These are phyloP conservation scores for Dermochelys coriacea DNA, from an alignment of 2,797 vertebrate species.

Conservation along the genomic window DNA sequence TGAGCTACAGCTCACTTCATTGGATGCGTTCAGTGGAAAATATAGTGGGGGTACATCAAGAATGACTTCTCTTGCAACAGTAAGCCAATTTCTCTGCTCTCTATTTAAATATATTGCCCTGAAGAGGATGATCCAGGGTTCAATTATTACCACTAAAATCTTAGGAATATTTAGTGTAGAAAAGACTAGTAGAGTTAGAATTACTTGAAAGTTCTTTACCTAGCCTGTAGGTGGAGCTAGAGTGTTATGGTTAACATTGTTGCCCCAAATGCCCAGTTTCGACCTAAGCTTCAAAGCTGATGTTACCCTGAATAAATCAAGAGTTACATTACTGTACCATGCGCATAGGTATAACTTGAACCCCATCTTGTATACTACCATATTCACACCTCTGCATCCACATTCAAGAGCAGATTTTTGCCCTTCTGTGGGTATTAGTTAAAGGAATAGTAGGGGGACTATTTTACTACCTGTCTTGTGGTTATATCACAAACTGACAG, in stretches of 20 bases:
- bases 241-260: background rate
- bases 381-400: background rate
- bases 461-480: background rate
- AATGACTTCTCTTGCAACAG: background rate
- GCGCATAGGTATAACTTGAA: background rate
- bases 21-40: too few relatives aligned
- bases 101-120: background rate
- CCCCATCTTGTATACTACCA: background rate
- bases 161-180: background rate
- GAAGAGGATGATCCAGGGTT: background rate
- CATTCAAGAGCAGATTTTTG: background rate
- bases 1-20: too few relatives aligned
- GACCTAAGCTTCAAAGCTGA: background rate
- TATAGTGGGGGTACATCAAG: background rate
- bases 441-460: background rate
- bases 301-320: background rate
- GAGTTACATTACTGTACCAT: fast-evolving
- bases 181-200: background rate
- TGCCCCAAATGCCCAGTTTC: too few relatives aligned
- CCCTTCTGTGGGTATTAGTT: background rate
- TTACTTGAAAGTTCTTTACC: too few relatives aligned
- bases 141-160: background rate
- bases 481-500: background rate
- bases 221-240: background rate
- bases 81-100: background rate